Evolutionary conservation across 2,113 vertebrate species (phyloP).

Genomic region (Podarcis cretensis): DNA sequence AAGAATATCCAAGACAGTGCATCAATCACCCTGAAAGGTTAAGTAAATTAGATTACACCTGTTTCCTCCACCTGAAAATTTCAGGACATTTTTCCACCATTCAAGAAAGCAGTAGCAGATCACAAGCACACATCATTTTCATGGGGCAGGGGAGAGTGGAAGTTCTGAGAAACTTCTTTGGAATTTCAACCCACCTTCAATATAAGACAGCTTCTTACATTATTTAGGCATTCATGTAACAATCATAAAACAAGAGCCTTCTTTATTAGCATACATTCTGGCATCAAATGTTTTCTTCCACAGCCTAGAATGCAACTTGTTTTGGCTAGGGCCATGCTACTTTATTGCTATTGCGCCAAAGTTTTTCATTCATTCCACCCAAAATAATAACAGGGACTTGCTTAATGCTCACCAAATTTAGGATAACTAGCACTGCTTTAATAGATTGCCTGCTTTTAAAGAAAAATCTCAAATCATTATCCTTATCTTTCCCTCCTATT

Average conservation of each 20-base stretch:
- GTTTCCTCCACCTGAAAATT: too few relatives aligned
- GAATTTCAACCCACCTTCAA: too few relatives aligned
- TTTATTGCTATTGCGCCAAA: not conserved
- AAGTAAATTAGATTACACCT: too few relatives aligned
- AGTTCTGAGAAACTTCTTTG: too few relatives aligned
- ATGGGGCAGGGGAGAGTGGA: too few relatives aligned
- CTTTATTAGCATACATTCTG: not conserved
- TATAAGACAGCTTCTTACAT: too few relatives aligned
- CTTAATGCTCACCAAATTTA: not conserved
- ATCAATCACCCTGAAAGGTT: too few relatives aligned
- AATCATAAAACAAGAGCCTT: not conserved
- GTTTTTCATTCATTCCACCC: not conserved
- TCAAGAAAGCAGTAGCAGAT: too few relatives aligned
- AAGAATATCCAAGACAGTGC: too few relatives aligned
- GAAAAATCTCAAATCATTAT: conserved; percentile 4
- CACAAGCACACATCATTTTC: too few relatives aligned
- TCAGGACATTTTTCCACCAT: too few relatives aligned
- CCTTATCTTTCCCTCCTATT: conserved; percentile 31
- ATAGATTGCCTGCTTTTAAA: not conserved
- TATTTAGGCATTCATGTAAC: not conserved
- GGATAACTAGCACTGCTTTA: not conserved
- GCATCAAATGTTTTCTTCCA: too few relatives aligned
- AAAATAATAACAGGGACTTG: not conserved
- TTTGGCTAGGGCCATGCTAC: not conserved
- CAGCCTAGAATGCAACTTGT: not conserved